Percentiles rank a stretch among this genome's conserved stretches.
phyloP scores from a whole-genome alignment of 1,140 invertebrate genomes.

The Leucophenga varia region DNA sequence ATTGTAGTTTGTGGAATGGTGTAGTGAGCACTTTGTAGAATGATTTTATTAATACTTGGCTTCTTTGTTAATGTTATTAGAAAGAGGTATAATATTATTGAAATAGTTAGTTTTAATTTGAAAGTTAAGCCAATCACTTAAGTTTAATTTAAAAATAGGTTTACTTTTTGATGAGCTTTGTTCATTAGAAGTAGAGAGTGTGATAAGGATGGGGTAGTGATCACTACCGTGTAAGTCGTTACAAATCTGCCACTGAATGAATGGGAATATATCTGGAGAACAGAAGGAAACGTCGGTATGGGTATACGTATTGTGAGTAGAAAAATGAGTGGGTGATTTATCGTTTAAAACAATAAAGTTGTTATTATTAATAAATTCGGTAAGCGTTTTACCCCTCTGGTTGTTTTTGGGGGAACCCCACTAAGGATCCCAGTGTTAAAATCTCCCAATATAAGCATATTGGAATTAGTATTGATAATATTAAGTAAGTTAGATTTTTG shows the following conservation, averaged over 20 bases:
- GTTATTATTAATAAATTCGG: not conserved
- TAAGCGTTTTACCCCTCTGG: conserved; percentile 3
- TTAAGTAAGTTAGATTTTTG: conserved; percentile 2
- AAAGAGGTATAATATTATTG: not conserved
- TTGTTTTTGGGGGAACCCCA: conserved; percentile 8
- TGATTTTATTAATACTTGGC: conserved; percentile 4
- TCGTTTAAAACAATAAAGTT: conserved; percentile 9
- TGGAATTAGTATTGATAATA: not conserved
- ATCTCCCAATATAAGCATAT: not conserved
- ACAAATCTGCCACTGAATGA: not conserved
- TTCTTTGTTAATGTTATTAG: conserved; percentile 13
- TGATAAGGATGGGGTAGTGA: conserved; percentile 7
- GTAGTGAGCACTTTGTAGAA: conserved; percentile 8
- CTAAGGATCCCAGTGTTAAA: conserved; percentile 2
- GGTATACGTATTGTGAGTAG: conserved; percentile 11
- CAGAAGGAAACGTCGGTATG: conserved; percentile 12
- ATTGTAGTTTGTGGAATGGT: conserved; percentile 7
- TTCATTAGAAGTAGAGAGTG: not conserved
- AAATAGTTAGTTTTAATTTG: conserved; percentile 4
- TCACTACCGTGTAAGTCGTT: conserved; percentile 8
- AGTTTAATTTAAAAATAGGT: conserved; percentile 5
- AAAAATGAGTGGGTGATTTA: conserved; percentile 9
- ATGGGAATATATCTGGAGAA: not conserved
- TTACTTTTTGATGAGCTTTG: not conserved
- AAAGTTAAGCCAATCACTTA: not conserved